Conservation (phyloP, 2,888 invertebrate genomes). For the Horisme vitalbata region DNA sequence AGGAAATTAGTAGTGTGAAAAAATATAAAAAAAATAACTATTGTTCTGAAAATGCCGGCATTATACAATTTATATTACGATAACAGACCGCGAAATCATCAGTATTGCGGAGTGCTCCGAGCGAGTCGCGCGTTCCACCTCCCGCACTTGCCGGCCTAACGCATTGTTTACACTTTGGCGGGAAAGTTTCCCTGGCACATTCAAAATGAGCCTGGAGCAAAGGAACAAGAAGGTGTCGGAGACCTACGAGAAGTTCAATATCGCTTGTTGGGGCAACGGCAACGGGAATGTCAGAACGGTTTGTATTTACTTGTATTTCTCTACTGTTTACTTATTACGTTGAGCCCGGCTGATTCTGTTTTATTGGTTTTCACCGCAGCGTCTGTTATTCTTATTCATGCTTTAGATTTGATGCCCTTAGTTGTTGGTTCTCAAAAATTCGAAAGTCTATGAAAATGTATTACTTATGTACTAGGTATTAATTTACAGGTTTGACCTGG, state of each 20-base stretch:
- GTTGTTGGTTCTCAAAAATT: background rate
- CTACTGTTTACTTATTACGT: constrained; percentile 5
- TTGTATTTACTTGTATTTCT: constrained; percentile 41
- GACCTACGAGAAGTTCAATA: constrained; percentile 73
- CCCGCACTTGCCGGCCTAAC: constrained; percentile 31
- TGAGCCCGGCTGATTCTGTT: background rate
- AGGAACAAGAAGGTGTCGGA: constrained; percentile 73
- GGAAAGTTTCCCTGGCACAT: constrained; percentile 62
- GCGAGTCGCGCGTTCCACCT: constrained; percentile 57
- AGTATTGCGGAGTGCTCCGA: constrained; percentile 56
- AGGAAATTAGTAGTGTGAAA: constrained; percentile 15
- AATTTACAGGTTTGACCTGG: too few species aligned
- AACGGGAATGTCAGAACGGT: constrained; percentile 46
- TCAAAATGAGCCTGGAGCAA: constrained; percentile 69
- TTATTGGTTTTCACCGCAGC: background rate
- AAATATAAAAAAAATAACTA: constrained; percentile 49
- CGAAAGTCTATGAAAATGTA: background rate
- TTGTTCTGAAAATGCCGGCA: constrained; percentile 36
- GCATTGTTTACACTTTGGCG: constrained; percentile 55
- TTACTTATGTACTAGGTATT: too few species aligned
- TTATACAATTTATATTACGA: constrained; percentile 52
- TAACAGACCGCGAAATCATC: constrained; percentile 47
- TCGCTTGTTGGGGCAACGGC: constrained; percentile 69
- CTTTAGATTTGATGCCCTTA: constrained; percentile 2
- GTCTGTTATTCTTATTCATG: background rate